Conservation (phyloP, 2,888 invertebrate species). For the Zeuzera pyrina region DNA sequence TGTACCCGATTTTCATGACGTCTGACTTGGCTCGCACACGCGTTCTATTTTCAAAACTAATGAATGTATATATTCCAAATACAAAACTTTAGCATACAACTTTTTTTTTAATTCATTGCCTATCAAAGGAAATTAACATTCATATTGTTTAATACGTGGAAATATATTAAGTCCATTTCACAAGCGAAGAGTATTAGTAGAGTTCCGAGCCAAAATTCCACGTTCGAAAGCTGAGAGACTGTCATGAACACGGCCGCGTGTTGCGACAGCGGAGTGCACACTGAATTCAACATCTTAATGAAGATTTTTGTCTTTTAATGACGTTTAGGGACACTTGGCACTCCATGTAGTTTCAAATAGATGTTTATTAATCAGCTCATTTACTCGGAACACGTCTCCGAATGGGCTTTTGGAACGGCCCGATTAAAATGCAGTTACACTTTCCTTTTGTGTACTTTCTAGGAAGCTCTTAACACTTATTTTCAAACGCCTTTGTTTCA, state of each 20-base stretch:
- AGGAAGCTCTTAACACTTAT: no score
- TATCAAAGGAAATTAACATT: slow-evolving; percentile 15
- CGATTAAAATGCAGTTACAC: no score
- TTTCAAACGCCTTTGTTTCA: no score
- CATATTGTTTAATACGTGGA: slow-evolving; percentile 36
- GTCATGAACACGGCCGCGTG: slow-evolving; percentile 37
- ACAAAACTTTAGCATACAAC: slow-evolving; percentile 3
- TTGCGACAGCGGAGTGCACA: slow-evolving; percentile 42
- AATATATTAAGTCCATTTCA: slow-evolving; percentile 64
- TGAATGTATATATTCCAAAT: not conserved
- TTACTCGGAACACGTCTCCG: no score
- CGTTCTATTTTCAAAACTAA: slow-evolving; percentile 37
- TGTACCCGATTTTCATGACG: slow-evolving; percentile 1
- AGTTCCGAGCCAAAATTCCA: slow-evolving; percentile 61
- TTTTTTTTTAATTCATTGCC: no score
- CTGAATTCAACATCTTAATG: slow-evolving; percentile 41
- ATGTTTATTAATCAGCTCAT: no score
- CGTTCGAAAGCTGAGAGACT: slow-evolving; percentile 43
- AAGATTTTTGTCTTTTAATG: slow-evolving; percentile 1
- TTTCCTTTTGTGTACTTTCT: no score
- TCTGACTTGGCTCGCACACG: slow-evolving; percentile 1
- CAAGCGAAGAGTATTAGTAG: slow-evolving; percentile 56
- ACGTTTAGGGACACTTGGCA: slow-evolving; percentile 1
- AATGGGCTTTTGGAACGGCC: no score
- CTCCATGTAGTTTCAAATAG: not conserved